Conservation (phyloP, 2,888 invertebrate genomes). For the Phragmatobia fuliginosa region DNA sequence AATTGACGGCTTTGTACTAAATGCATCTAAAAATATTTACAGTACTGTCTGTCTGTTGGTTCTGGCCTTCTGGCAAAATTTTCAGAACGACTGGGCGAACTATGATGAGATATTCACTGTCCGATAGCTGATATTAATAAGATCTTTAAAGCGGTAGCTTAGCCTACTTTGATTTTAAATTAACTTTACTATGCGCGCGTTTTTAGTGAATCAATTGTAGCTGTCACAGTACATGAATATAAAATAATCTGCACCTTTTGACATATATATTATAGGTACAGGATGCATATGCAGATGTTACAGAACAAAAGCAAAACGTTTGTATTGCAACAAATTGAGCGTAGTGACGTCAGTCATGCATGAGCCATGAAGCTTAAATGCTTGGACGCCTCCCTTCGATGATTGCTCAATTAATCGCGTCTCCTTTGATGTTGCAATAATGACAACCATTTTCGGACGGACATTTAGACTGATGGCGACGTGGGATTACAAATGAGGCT, state of each 20-base stretch:
- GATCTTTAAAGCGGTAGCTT: too few species aligned
- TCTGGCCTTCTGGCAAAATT: too few species aligned
- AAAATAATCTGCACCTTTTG: not conserved
- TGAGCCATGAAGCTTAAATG: slow-evolving; percentile 59
- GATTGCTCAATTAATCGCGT: slow-evolving; percentile 74
- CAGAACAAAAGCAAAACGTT: slow-evolving; percentile 54
- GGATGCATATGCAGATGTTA: slow-evolving; percentile 3
- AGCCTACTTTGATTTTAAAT: too few species aligned
- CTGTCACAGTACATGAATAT: not conserved
- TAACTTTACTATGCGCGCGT: too few species aligned
- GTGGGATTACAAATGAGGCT: not conserved
- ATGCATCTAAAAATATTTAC: too few species aligned
- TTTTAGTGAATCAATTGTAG: not conserved
- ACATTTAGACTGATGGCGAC: not conserved
- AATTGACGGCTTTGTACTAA: too few species aligned
- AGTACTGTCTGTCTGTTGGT: too few species aligned
- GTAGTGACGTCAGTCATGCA: slow-evolving; percentile 62
- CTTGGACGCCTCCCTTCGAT: slow-evolving; percentile 59
- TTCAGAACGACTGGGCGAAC: too few species aligned
- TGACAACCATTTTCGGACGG: not conserved
- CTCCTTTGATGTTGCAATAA: slow-evolving; percentile 71
- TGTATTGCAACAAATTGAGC: slow-evolving; percentile 70
- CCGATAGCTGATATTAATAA: too few species aligned
- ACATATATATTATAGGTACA: not conserved
- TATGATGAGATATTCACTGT: too few species aligned